A percentile compares a stretch with the other conserved stretches of the same genome.
Conservation (phyloP, 2,888 invertebrate species). For the Drosophila meridiana region DNA sequence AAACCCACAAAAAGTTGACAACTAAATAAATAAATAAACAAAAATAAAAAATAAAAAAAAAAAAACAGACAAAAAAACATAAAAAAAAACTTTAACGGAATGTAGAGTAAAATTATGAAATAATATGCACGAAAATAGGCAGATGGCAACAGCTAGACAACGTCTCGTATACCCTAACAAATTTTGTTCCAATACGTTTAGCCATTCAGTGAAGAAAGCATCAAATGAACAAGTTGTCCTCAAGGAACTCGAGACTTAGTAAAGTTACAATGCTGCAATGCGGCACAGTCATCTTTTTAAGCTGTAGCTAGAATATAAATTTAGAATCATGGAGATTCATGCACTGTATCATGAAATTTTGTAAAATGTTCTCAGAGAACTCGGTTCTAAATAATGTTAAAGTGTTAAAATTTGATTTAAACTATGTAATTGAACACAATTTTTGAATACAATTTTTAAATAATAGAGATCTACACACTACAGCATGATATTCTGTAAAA, state of each 20-base stretch:
- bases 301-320: not conserved
- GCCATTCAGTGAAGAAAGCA: not conserved
- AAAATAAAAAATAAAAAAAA: not conserved
- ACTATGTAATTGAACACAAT: not conserved
- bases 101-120: constrained; percentile 61
- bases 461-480: not conserved
- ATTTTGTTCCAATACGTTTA: not conserved
- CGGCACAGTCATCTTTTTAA: not conserved
- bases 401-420: not conserved
- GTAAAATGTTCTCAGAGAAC: not conserved
- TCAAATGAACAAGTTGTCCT: not conserved
- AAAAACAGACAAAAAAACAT: not conserved
- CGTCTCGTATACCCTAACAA: constrained; percentile 15
- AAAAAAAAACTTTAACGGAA: constrained; percentile 10
- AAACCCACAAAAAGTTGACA: constrained; percentile 30
- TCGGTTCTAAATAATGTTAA: not conserved
- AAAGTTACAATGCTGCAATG: not conserved
- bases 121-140: constrained; percentile 69
- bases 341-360: not conserved
- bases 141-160: constrained; percentile 52
- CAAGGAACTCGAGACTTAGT: not conserved
- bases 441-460: too few species aligned
- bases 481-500: not conserved
- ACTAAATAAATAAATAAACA: constrained; percentile 32
- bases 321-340: not conserved